Conservation (phyloP, 2,113 vertebrate species). For the Campylomormyrus tamandua region DNA sequence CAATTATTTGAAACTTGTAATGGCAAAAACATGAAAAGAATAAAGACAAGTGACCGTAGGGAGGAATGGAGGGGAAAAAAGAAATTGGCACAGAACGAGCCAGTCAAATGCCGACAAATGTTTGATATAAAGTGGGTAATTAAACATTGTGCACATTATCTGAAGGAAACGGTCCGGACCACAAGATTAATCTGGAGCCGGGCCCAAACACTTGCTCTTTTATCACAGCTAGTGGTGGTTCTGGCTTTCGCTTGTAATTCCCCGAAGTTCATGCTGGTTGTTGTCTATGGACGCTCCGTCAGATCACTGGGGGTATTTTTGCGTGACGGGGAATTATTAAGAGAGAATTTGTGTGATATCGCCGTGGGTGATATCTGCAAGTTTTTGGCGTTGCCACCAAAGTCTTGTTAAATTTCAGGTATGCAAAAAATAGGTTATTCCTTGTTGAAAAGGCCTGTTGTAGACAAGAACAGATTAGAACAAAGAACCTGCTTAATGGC, state of each 20-base stretch:
- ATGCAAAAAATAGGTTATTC: neutral
- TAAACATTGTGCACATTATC: constrained; percentile 12
- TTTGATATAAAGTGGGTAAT: constrained; percentile 15
- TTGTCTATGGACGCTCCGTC: neutral
- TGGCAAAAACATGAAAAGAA: neutral
- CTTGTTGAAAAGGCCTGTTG: neutral
- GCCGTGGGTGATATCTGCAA: neutral
- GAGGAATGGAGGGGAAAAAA: neutral
- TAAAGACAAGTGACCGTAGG: neutral
- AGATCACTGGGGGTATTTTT: neutral
- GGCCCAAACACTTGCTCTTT: neutral
- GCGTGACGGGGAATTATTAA: neutral
- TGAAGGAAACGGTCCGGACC: constrained; percentile 8
- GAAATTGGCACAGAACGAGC: neutral
- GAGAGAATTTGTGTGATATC: constrained; percentile 2
- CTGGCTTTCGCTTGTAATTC: neutral
- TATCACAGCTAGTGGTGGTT: neutral
- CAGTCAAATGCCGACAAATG: neutral
- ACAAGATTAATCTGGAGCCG: neutral
- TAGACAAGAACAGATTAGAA: neutral
- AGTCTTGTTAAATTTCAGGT: neutral
- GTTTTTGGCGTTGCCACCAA: neutral
- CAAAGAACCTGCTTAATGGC: neutral
- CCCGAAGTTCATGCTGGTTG: neutral
- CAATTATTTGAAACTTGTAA: neutral